These are phyloP conservation scores for Picathartes gymnocephalus DNA, from an alignment of 2,113 vertebrate genomes.

Conservation along the genomic window DNA sequence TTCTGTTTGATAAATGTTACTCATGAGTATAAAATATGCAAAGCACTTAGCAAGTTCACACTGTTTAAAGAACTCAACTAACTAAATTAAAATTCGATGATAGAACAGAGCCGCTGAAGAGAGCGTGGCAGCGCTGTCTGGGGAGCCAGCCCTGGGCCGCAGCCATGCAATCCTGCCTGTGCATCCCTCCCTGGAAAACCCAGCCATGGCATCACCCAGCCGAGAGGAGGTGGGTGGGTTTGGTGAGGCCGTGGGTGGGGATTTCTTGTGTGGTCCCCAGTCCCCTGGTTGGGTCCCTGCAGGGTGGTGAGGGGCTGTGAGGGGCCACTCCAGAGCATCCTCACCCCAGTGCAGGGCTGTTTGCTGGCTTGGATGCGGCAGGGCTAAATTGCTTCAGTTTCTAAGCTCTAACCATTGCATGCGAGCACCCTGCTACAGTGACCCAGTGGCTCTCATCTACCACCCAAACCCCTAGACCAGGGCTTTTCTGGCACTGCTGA, in stretches of 20 bases:
- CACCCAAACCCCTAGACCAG: not conserved
- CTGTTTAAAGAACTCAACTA: slow-evolving; percentile 63
- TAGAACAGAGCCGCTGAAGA: not conserved
- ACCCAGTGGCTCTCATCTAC: not conserved
- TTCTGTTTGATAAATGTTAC: slow-evolving; percentile 65
- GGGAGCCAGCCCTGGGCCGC: not conserved
- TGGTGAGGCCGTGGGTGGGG: rapidly evolving
- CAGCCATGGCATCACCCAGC: rapidly evolving
- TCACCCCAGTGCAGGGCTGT: rapidly evolving
- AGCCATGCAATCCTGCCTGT: rapidly evolving
- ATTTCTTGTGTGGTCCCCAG: not conserved
- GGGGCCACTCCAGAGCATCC: not conserved
- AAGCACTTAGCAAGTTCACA: slow-evolving; percentile 59
- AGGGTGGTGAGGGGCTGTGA: not conserved
- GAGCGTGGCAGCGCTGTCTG: not conserved
- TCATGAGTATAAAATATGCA: slow-evolving; percentile 62
- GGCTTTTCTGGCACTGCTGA: not conserved
- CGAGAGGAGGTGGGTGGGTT: not conserved
- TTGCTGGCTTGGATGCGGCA: not conserved
- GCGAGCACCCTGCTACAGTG: not conserved
- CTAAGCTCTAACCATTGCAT: not conserved
- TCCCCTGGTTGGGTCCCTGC: not conserved
- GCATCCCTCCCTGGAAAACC: not conserved
- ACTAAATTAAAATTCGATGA: slow-evolving; percentile 56
- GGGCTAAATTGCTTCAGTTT: not conserved